These are phyloP conservation scores for Synanthedon tipuliformis DNA, from an alignment of 2,888 invertebrate genomes.

Conservation along the genomic window DNA sequence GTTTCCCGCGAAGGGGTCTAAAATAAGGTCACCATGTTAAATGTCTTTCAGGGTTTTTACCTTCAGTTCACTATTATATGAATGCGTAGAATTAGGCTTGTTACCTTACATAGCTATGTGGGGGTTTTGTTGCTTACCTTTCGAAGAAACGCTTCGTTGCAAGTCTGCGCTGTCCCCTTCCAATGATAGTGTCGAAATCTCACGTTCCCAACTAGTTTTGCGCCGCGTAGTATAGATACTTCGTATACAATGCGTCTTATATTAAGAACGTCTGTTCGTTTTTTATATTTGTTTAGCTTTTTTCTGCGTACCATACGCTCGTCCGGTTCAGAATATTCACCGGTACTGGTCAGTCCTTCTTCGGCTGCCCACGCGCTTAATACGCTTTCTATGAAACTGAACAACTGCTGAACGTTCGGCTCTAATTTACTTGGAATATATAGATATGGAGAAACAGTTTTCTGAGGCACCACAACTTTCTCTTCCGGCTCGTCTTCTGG, in stretches of 20 bases:
- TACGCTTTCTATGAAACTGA: slow-evolving; percentile 84
- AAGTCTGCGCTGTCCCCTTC: slow-evolving; percentile 86
- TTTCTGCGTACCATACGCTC: slow-evolving; percentile 74
- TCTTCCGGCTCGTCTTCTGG: slow-evolving; percentile 44
- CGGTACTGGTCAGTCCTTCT: slow-evolving; percentile 78
- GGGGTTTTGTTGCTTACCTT: slow-evolving; percentile 73
- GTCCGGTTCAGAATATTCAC: slow-evolving; percentile 80
- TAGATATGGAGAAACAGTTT: slow-evolving; percentile 64
- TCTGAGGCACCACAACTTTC: slow-evolving; percentile 44
- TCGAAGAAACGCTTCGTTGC: slow-evolving; percentile 88
- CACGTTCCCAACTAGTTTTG: slow-evolving; percentile 75
- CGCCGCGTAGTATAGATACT: slow-evolving; percentile 76
- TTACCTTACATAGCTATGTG: neutral
- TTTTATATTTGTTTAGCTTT: slow-evolving; percentile 72
- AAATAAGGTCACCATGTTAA: slow-evolving; percentile 63
- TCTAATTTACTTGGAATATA: slow-evolving; percentile 72
- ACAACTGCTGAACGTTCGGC: slow-evolving; percentile 83
- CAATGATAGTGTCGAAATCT: slow-evolving; percentile 84
- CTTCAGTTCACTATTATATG: slow-evolving; percentile 18
- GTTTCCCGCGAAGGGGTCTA: slow-evolving; percentile 51
- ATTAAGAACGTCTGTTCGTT: slow-evolving; percentile 75
- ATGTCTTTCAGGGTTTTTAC: slow-evolving; percentile 37
- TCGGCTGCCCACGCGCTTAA: slow-evolving; percentile 83
- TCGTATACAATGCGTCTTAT: slow-evolving; percentile 77
- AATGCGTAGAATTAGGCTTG: neutral